Conservation (phyloP, 2,113 vertebrate genomes). For the Leptodactylus fuscus region DNA sequence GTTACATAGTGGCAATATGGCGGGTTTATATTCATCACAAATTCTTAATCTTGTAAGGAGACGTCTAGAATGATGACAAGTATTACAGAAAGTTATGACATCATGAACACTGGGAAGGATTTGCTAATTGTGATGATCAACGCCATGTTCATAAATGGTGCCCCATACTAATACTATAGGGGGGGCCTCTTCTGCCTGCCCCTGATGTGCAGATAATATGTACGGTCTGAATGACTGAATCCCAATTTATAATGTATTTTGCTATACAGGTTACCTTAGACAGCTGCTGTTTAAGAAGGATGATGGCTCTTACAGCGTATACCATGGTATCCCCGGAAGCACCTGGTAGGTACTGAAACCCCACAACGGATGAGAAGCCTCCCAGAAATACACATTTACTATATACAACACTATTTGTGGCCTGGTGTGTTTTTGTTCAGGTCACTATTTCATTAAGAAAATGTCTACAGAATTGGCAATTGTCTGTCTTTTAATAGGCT, state of each 20-base stretch:
- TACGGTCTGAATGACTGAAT: too few relatives aligned
- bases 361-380: not conserved
- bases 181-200: too few relatives aligned
- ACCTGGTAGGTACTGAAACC: constrained; percentile 71
- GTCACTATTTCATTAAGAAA: not conserved
- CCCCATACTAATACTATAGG: too few relatives aligned
- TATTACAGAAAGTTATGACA: too few relatives aligned
- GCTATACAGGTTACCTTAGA: constrained; percentile 73
- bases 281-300: constrained; percentile 72
- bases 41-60: not conserved
- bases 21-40: not conserved
- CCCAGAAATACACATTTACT: not conserved
- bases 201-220: too few relatives aligned
- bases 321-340: constrained; percentile 69
- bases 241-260: too few relatives aligned
- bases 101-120: too few relatives aligned
- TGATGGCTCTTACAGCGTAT: constrained; percentile 75
- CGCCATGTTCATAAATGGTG: too few relatives aligned
- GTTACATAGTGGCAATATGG: not conserved
- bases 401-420: not conserved
- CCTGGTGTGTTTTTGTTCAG: not conserved
- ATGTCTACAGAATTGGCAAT: too few relatives aligned
- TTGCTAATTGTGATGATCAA: too few relatives aligned
- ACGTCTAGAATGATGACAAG: not conserved
- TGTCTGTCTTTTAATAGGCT: too few relatives aligned